These are phyloP conservation scores for Oreonectes daqikongensis DNA, from an alignment of 2,797 vertebrate genomes.

Conservation along the genomic window DNA sequence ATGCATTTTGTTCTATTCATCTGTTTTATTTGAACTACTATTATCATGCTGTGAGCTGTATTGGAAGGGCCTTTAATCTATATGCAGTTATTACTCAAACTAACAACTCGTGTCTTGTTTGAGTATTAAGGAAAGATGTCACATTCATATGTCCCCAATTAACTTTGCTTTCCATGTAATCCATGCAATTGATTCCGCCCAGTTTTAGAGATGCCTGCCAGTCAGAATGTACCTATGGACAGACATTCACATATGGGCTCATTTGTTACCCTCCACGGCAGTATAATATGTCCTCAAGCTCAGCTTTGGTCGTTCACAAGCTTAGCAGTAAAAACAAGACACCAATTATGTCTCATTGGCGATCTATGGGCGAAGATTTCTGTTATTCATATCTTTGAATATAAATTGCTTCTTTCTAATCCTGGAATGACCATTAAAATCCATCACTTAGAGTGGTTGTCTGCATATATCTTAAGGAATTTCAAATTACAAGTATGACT, in stretches of 20 bases:
- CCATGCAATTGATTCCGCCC: conserved; percentile 34
- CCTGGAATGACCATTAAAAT: conserved; percentile 60
- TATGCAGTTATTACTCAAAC: conserved; percentile 24
- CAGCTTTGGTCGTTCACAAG: conserved; percentile 32
- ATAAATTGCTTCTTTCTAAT: conserved; percentile 61
- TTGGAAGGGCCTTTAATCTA: conserved; percentile 9
- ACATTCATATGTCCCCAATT: conserved; percentile 42
- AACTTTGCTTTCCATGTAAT: conserved; percentile 30
- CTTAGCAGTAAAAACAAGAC: conserved; percentile 47
- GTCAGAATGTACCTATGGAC: conserved; percentile 32
- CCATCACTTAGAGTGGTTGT: conserved; percentile 54
- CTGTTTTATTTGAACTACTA: neutral
- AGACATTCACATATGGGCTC: conserved; percentile 6
- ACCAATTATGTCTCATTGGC: conserved; percentile 46
- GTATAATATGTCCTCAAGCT: conserved; percentile 31
- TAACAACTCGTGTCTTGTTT: conserved; percentile 32
- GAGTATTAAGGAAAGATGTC: conserved; percentile 11
- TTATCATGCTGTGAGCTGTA: neutral
- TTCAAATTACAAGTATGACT: conserved; percentile 52
- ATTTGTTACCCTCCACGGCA: conserved; percentile 32
- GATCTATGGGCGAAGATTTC: conserved; percentile 51
- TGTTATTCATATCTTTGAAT: conserved; percentile 57
- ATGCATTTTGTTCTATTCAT: conserved; percentile 13
- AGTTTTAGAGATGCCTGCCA: conserved; percentile 5
- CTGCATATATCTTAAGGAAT: conserved; percentile 49